Base-by-base conservation (phyloP, 2,797 vertebrate genomes). In the Hippocampus kuda region DNA sequence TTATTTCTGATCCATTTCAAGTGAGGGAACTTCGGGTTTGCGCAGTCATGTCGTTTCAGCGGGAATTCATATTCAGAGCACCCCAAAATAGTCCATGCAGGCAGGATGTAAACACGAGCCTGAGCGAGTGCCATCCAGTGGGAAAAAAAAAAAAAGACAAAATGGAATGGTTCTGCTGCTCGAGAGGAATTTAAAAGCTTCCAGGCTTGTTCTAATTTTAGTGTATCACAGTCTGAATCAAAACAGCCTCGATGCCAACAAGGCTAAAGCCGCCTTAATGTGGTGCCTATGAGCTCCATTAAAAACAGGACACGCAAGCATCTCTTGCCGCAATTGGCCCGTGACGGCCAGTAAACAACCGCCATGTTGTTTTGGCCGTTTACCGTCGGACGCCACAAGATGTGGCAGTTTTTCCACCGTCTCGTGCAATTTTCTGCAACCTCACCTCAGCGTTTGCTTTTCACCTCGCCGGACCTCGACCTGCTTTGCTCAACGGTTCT, bases 121-220 rank as follows among this genome's bases (percentile, higher is more conserved):
- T 18, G 18, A 67, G n/a, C 34, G 56, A 24, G 30, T 56, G 51
- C 34, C 51, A 67, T 67, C 51, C 5, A 56, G 66, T 57, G 66
- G 51, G 12, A 38, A 8, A 41, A 41, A 53, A 27, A 3, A 16
- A 15, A 10, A 13, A 22, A 24, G 18, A 51, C 65, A 41, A 53
- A 22, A n/a, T n/a, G 22, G 8, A 57, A 16, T 26, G 41, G 42
- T 27, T 65, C 12, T 48, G n/a, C 65, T 77, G 68, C 65, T 72
- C 1, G 53, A 72, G 63, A 71, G 70, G 64, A 69, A 76, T 53
- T 46, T 49, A 16, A 76, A 38, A 72, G 76, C 73, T 73, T 24
- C 59, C 27, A 66, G 74, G 68, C 74, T 49, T 74, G 59, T 71
- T 75, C 77, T 71, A 76, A 78, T 77, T 81, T 74, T 67, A 77